Evolutionary conservation across 2,113 vertebrate species (phyloP).

Genomic region (Poicephalus gulielmi): DNA sequence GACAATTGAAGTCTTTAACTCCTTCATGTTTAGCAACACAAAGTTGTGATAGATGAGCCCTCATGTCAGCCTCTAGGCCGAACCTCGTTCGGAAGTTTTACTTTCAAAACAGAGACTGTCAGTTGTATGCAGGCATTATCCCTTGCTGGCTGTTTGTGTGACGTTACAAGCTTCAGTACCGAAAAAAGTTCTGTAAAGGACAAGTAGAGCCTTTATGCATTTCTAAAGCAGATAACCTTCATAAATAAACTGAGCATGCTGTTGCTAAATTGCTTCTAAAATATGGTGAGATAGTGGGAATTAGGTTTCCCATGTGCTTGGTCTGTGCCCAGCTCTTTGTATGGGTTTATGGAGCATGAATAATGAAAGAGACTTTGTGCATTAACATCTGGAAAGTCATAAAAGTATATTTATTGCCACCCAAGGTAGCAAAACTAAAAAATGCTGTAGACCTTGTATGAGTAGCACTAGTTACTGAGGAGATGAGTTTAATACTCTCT

Average conservation of each 20-base stretch:
- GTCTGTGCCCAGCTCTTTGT: constrained; percentile 32
- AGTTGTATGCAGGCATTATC: neutral
- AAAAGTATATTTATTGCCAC: constrained; percentile 46
- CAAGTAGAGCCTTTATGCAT: neutral
- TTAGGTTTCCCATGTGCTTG: constrained; percentile 54
- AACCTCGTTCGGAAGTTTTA: neutral
- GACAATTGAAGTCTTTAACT: neutral
- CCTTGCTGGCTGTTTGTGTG: neutral
- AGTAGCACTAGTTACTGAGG: neutral
- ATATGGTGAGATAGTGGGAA: constrained; percentile 52
- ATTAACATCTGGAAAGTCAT: constrained; percentile 65
- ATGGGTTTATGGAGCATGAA: constrained; percentile 63
- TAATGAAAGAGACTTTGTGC: constrained; percentile 60
- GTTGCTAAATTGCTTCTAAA: constrained; percentile 54
- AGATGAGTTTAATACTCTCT: constrained; percentile 45
- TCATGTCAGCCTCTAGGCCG: neutral
- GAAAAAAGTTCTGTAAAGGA: constrained; percentile 29
- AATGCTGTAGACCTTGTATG: neutral
- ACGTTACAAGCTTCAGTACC: neutral
- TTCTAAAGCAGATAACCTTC: constrained; percentile 48
- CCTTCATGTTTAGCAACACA: neutral
- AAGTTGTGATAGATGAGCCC: neutral
- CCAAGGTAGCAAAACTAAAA: constrained; percentile 20
- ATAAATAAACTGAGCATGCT: constrained; percentile 38
- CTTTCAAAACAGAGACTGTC: constrained; percentile 2